Evolutionary conservation across 2,113 vertebrate genomes (phyloP).

Genomic region (Pan troglodytes): NHGRI_mPanTro3-v2.1_pri NC_072398.2:24796001-24796500

Average conservation of each 20-base stretch:
- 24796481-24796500: neutral
- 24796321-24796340: neutral
- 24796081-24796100: neutral
- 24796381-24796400: neutral
- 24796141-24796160: neutral
- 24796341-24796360: rapidly evolving
- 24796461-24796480: neutral
- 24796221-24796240: neutral
- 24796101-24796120: neutral
- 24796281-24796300: conserved; percentile 35
- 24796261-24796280: conserved; percentile 16
- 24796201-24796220: neutral
- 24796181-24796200: conserved; percentile 6
- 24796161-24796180: conserved; percentile 5
- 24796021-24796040: neutral
- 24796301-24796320: neutral
- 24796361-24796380: neutral
- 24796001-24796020: neutral
- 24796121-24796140: neutral
- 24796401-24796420: neutral
- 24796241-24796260: neutral
- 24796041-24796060: neutral
- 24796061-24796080: neutral
- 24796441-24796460: neutral
- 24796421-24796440: neutral